Conservation (phyloP, 2,797 vertebrate species). For the Pampus argenteus region DNA sequence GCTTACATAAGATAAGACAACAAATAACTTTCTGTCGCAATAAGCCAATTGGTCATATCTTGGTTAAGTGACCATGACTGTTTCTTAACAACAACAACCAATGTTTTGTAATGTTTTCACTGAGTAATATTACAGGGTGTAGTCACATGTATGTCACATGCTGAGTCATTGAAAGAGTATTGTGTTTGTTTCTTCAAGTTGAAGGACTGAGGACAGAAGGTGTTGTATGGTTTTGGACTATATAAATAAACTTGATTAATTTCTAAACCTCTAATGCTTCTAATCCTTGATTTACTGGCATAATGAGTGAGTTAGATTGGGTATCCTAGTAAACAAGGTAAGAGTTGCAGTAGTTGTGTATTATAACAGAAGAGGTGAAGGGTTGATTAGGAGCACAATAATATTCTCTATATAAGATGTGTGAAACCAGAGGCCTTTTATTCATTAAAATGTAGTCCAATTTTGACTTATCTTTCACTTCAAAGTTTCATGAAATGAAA, state of each 20-base stretch:
- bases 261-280: neutral
- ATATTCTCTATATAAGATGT: too few species aligned
- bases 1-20: neutral
- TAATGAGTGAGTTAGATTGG: neutral
- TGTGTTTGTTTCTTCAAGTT: neutral
- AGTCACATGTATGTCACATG: slow-evolving; percentile 29
- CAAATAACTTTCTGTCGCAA: neutral
- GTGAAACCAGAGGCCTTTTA: neutral
- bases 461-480: too few species aligned
- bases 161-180: slow-evolving; percentile 23
- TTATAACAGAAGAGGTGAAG: too few species aligned
- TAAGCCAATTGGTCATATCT: slow-evolving; percentile 30
- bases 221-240: too few species aligned
- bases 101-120: slow-evolving; percentile 10
- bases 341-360: too few species aligned
- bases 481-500: too few species aligned
- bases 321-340: too few species aligned
- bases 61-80: neutral
- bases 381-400: neutral
- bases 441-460: too few species aligned
- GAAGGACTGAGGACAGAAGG: too few species aligned
- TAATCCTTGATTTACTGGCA: neutral
- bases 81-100: too few species aligned
- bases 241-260: neutral
- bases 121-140: slow-evolving; percentile 7